Conservation (phyloP, 2,888 invertebrate genomes). For the Ypsolopha scabrella region DNA sequence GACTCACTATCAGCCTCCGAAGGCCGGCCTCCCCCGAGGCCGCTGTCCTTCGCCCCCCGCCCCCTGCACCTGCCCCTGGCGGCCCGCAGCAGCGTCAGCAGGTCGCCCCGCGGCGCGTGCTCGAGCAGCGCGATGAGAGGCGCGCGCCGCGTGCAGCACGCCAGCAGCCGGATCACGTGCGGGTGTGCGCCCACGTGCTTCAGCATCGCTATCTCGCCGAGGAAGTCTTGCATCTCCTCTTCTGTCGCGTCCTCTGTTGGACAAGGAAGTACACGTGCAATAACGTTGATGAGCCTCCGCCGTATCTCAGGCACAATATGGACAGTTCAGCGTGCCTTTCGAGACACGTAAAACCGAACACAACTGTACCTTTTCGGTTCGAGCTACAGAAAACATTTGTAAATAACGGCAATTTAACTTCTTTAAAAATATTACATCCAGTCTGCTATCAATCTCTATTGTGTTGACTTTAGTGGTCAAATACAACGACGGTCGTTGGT, state of each 20-base stretch:
- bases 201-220: conserved; percentile 82
- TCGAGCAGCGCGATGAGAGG: conserved; percentile 84
- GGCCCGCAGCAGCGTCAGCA: conserved; percentile 72
- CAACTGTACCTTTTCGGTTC: too few species aligned
- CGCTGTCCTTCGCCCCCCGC: conserved; percentile 30
- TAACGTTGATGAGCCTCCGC: too few species aligned
- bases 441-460: too few species aligned
- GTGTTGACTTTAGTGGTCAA: too few species aligned
- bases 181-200: conserved; percentile 82
- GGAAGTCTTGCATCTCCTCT: conserved; percentile 77
- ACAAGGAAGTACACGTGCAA: too few species aligned
- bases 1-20: conserved; percentile 57
- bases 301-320: too few species aligned
- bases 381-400: too few species aligned
- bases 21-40: conserved; percentile 34
- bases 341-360: too few species aligned
- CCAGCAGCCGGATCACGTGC: conserved; percentile 80
- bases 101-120: conserved; percentile 82
- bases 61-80: conserved; percentile 47
- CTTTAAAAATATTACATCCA: too few species aligned
- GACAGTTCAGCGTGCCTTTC: too few species aligned
- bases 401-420: too few species aligned
- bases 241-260: conserved; percentile 62
- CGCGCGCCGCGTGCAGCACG: conserved; percentile 77
- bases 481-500: too few species aligned